phyloP scores from a whole-genome alignment of 2,797 vertebrate genomes.

The Melanotaenia parkinsoni region DNA sequence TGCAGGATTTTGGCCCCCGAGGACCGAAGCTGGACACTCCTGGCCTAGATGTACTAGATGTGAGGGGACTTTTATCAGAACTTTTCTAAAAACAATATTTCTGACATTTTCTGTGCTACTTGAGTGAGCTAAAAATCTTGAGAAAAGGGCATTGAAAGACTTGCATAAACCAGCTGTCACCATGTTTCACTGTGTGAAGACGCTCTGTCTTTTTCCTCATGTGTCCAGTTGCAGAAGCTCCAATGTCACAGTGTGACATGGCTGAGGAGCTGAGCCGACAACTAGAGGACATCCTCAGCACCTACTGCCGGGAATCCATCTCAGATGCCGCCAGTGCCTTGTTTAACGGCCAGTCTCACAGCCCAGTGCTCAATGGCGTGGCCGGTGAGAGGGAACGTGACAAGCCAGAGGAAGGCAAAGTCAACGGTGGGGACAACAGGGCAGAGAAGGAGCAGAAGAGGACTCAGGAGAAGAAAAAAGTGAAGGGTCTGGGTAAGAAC shows the following conservation, averaged over 20 bases:
- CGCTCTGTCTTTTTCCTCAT: not conserved
- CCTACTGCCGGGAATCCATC: slow-evolving; percentile 88
- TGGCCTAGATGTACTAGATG: no score
- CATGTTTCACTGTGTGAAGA: not conserved
- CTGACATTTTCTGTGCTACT: no score
- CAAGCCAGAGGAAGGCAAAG: slow-evolving; percentile 82
- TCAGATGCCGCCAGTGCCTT: slow-evolving; percentile 80
- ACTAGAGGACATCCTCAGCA: slow-evolving; percentile 95
- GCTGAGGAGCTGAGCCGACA: slow-evolving; percentile 94
- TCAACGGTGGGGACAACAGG: slow-evolving; percentile 76
- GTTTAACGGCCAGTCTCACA: slow-evolving; percentile 84
- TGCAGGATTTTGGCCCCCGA: no score
- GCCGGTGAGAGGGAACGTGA: slow-evolving; percentile 78
- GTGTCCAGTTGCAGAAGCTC: slow-evolving; percentile 57
- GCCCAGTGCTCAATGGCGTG: slow-evolving; percentile 87
- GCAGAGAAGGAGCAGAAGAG: slow-evolving; percentile 90
- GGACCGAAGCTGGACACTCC: no score
- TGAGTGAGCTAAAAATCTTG: not conserved
- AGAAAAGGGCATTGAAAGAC: no score
- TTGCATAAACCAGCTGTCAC: not conserved
- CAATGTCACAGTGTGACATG: slow-evolving; percentile 81
- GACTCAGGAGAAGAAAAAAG: slow-evolving; percentile 93
- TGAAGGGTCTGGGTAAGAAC: slow-evolving; percentile 91
- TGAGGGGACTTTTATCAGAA: no score
- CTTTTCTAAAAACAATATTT: no score